phyloP scores from a whole-genome alignment of 2,888 invertebrate genomes.

The Dione juno region DNA sequence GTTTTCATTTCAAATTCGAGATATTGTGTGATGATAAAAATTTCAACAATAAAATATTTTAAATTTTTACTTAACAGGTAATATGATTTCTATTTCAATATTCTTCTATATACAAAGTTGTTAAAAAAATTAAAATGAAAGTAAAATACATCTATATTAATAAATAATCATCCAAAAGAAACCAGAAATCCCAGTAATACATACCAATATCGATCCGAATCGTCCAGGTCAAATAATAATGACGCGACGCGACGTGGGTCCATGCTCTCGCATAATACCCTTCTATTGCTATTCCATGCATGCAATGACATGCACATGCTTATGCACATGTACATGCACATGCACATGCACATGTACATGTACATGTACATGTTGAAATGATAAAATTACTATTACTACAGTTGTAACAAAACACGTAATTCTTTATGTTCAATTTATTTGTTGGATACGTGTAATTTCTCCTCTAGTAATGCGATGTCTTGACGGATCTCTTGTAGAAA shows the following conservation, averaged over 20 bases:
- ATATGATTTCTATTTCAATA: too few species aligned
- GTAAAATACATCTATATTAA: too few species aligned
- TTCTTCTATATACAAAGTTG: too few species aligned
- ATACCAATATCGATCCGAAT: conserved; percentile 23
- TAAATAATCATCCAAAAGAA: neutral
- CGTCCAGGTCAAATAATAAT: conserved; percentile 29
- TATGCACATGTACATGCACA: too few species aligned
- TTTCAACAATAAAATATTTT: too few species aligned
- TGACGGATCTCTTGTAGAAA: neutral
- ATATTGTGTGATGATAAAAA: too few species aligned
- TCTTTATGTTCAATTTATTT: conserved; percentile 2
- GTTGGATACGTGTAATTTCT: neutral
- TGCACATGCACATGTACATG: too few species aligned
- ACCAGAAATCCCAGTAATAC: neutral
- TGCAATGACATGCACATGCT: neutral
- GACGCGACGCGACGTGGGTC: conserved; percentile 27
- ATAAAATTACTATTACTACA: conserved; percentile 25
- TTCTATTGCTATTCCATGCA: conserved; percentile 23
- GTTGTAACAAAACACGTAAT: conserved; percentile 2
- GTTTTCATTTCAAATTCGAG: too few species aligned
- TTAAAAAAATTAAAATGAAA: too few species aligned
- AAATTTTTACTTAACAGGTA: too few species aligned
- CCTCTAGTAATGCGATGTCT: too few species aligned
- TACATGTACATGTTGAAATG: conserved; percentile 29
- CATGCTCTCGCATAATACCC: conserved; percentile 32